phyloP scores from a whole-genome alignment of 1,140 invertebrate species.

The Drosophila prosaltans region DNA sequence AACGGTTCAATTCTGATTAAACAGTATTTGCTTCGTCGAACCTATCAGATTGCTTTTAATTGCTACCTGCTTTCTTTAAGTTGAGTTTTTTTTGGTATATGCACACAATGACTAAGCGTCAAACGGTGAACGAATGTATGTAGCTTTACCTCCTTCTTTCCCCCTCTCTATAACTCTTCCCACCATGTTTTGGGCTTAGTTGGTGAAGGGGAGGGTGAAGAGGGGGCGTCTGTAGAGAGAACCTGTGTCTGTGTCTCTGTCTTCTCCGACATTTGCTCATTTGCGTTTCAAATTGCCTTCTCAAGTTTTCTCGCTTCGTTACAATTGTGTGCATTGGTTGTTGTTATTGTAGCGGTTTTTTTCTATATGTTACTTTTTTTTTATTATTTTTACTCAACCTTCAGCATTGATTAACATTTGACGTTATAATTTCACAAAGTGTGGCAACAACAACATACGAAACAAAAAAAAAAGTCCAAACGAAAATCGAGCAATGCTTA shows the following conservation, averaged over 20 bases:
- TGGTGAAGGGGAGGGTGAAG: not conserved
- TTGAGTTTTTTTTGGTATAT: constrained; percentile 2
- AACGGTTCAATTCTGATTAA: too few species aligned
- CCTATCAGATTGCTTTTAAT: not conserved
- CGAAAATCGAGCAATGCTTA: constrained; percentile 57
- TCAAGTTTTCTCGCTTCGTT: constrained; percentile 53
- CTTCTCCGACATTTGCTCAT: constrained; percentile 22
- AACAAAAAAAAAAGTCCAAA: constrained; percentile 55
- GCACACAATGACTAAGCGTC: constrained; percentile 50
- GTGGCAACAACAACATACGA: too few species aligned
- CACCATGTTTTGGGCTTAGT: constrained; percentile 7
- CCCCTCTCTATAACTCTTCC: not conserved
- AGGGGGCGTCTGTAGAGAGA: not conserved
- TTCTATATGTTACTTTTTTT: constrained; percentile 47
- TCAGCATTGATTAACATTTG: constrained; percentile 80
- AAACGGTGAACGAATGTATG: constrained; percentile 47
- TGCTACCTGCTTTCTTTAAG: constrained; percentile 30
- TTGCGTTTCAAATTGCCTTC: constrained; percentile 55
- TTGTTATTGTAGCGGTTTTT: constrained; percentile 39
- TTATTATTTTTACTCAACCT: constrained; percentile 50
- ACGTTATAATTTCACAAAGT: constrained; percentile 78
- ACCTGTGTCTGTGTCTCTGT: constrained; percentile 23
- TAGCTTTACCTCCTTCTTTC: constrained; percentile 9
- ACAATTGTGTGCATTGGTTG: constrained; percentile 62
- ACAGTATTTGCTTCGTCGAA: not conserved